Conservation (phyloP, 2,797 vertebrate genomes). For the Gymnothorax javanicus region DNA sequence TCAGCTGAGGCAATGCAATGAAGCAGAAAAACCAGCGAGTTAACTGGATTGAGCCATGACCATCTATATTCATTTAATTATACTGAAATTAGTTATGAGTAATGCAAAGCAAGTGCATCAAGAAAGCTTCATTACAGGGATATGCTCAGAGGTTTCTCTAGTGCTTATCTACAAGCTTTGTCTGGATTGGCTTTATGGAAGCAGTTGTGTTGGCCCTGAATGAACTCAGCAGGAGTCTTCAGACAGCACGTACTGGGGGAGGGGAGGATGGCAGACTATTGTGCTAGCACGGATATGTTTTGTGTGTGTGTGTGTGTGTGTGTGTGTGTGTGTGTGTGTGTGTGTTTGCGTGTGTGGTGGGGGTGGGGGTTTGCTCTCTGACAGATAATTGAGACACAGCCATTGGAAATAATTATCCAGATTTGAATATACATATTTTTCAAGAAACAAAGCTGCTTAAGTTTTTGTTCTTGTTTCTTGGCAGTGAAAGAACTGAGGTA, state of each 20-base stretch:
- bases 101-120: not conserved
- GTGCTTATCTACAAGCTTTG: slow-evolving; percentile 38
- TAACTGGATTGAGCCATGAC: not conserved
- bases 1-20: not conserved
- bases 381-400: not conserved
- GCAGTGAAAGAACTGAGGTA: not conserved
- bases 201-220: slow-evolving; percentile 13
- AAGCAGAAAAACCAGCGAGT: not conserved
- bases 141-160: not conserved
- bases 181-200: slow-evolving; percentile 33
- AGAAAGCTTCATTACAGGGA: slow-evolving; percentile 2
- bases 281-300: slow-evolving; percentile 43
- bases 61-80: not conserved
- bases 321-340: no score
- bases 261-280: slow-evolving; percentile 46
- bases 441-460: not conserved
- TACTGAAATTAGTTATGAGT: not conserved
- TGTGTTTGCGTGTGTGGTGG: slow-evolving; percentile 1
- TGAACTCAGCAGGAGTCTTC: slow-evolving; percentile 35
- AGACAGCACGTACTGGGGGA: slow-evolving; percentile 41
- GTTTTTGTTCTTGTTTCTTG: not conserved
- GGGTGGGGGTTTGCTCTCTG: not conserved
- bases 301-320: not conserved
- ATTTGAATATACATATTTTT: not conserved
- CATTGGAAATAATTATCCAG: slow-evolving; percentile 13